Evolutionary conservation across 2,113 vertebrate genomes (phyloP).

Genomic region (Sisor rabdophorus): DNA sequence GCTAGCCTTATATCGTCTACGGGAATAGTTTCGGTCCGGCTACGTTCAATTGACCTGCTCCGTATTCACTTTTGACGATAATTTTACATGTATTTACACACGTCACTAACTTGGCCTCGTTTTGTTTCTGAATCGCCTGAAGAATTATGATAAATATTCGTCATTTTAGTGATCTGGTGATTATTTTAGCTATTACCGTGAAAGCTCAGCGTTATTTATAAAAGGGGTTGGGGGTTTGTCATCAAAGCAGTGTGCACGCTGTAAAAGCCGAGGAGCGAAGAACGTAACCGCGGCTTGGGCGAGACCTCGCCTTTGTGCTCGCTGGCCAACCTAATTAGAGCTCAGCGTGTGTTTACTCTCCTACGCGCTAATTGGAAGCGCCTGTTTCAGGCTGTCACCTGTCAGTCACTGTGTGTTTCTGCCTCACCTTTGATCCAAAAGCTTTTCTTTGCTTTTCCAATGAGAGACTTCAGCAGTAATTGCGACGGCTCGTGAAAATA

Average conservation of each 20-base stretch:
- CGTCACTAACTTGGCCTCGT: background rate
- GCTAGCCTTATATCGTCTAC: background rate
- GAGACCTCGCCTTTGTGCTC: background rate
- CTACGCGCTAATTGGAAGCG: constrained; percentile 23
- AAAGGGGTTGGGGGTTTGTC: background rate
- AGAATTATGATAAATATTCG: constrained; percentile 1
- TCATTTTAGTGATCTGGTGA: background rate
- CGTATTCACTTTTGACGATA: background rate
- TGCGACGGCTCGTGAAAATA: constrained; percentile 10
- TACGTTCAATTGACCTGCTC: background rate
- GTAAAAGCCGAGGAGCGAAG: background rate
- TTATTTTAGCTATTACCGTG: background rate
- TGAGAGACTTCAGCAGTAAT: constrained; percentile 10
- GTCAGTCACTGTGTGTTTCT: background rate
- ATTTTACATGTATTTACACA: background rate
- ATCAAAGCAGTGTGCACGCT: background rate
- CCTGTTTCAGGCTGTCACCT: constrained; percentile 10
- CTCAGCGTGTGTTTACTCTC: constrained; percentile 18
- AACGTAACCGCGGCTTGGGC: background rate
- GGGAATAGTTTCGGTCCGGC: too few species aligned
- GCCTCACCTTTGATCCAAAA: background rate
- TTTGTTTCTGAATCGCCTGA: background rate
- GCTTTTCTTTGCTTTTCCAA: background rate
- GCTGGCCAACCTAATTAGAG: background rate
- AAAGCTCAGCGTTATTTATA: background rate